Conservation (phyloP, 2,888 invertebrate species). For the Lepidocyrtinus sp. region DNA sequence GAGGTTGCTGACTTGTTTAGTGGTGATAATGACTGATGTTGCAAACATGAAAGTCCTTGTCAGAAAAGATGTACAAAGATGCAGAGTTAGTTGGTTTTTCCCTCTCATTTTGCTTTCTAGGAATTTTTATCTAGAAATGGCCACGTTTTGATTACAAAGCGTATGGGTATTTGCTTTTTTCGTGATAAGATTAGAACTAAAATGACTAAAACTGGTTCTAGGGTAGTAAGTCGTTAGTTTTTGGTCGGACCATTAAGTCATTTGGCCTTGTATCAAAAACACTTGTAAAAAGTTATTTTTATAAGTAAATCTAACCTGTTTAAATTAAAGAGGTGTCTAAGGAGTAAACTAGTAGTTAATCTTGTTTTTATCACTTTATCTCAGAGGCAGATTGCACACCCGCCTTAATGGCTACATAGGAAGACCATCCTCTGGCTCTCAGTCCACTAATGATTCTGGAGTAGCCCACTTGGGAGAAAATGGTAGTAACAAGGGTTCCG, state of each 20-base stretch:
- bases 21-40: background rate
- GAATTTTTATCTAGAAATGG: constrained; percentile 4
- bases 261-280: constrained; percentile 39
- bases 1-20: constrained; percentile 33
- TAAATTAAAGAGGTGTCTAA: background rate
- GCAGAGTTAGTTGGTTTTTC: constrained; percentile 1
- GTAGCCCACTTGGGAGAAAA: constrained; percentile 70
- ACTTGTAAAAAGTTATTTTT: constrained; percentile 4
- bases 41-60: constrained; percentile 16
- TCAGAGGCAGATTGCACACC: constrained; percentile 59
- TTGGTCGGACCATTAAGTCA: constrained; percentile 22
- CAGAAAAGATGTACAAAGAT: background rate
- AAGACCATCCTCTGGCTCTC: constrained; percentile 70
- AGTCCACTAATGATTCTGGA: constrained; percentile 71
- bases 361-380: constrained; percentile 25
- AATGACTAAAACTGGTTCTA: constrained; percentile 40
- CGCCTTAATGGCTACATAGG: constrained; percentile 52
- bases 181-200: constrained; percentile 31
- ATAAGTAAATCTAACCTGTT: background rate
- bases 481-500: constrained; percentile 45
- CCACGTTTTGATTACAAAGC: background rate
- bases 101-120: constrained; percentile 23
- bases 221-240: constrained; percentile 7
- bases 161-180: background rate
- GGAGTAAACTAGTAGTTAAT: background rate